Evolutionary conservation across 2,888 invertebrate genomes (phyloP), one percentile per base, ranked within the genome.

Genomic region (Psylliodes chrysocephalus): DNA sequence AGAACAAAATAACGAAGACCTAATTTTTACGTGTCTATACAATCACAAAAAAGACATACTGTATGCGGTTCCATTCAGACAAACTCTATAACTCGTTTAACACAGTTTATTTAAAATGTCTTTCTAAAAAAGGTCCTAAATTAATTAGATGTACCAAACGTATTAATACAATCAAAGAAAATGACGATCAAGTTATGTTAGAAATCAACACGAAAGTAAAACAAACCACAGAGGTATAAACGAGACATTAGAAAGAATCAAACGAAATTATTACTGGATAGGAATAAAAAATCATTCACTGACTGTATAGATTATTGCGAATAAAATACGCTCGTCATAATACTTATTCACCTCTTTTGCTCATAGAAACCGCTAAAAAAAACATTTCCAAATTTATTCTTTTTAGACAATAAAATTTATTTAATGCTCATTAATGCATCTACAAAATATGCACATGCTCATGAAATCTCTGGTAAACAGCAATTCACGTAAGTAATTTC

Each of bases 391-490:
- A 53, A 59, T 17, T 10, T 28, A 0, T 40, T 59, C 1, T 30
- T 19, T 35, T 28, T 18, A 2, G 15, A 59, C 33, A 33, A 38
- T 1, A 49, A 38, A 14, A 56, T 18, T 14, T 63, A 49, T 42
- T n/a, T 57, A 30, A 63, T 46, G 2, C 1, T 61, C 2, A 40
- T 55, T 2, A 55, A 61, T 25, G 12, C 25, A 2, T 61, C 46
- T 55, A 49, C 46, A 12, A 63, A 63, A 57, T 56, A 42, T 25
- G 63, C 47, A 2, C 57, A 63, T 57, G 49, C 38, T 12, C 49
- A 56, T 14, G 15, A 14, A 17, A 7, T 47, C 2, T 15, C 1
- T 25, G 8, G 1, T 40, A 22, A 28, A 49, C 25, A 1, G 38
- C 56, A n/a, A 40, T 63, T 15, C 17, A 47, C 4, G 60, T 64